A percentile compares a stretch with the other conserved stretches of the same genome.
Conservation (phyloP, 2,888 invertebrate genomes). For the Argyresthia albistria region DNA sequence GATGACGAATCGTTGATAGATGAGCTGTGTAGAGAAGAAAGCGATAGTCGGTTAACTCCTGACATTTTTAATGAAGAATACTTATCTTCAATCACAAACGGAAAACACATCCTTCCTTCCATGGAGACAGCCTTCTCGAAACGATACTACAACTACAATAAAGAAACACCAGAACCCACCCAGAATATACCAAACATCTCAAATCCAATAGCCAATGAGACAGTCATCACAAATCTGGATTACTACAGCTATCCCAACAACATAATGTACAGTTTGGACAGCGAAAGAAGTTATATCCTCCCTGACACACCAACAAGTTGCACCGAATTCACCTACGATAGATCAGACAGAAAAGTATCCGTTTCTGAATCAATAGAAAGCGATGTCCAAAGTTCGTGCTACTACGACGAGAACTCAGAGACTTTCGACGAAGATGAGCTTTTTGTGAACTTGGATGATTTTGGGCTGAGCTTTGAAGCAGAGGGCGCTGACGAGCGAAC, state of each 20-base stretch:
- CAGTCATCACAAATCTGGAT: slow-evolving; percentile 45
- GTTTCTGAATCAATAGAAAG: slow-evolving; percentile 59
- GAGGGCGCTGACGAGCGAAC: slow-evolving; percentile 14
- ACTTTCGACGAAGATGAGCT: slow-evolving; percentile 60
- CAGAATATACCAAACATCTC: slow-evolving; percentile 18
- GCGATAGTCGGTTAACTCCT: slow-evolving; percentile 44
- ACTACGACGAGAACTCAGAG: slow-evolving; percentile 58
- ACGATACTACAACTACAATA: slow-evolving; percentile 40
- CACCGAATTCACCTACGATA: slow-evolving; percentile 50
- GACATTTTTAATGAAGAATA: slow-evolving; percentile 50
- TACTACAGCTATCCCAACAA: slow-evolving; percentile 65
- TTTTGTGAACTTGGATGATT: slow-evolving; percentile 59
- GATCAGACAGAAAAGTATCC: slow-evolving; percentile 46
- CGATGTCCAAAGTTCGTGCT: slow-evolving; percentile 51
- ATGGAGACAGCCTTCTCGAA: slow-evolving; percentile 63
- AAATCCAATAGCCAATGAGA: slow-evolving; percentile 7
- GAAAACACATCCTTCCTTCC: slow-evolving; percentile 48
- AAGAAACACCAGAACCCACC: slow-evolving; percentile 21
- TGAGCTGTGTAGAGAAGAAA: slow-evolving; percentile 59
- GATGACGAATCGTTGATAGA: slow-evolving; percentile 63
- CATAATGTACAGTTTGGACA: slow-evolving; percentile 49
- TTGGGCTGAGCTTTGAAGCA: slow-evolving; percentile 47
- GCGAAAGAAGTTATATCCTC: slow-evolving; percentile 41
- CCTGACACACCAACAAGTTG: slow-evolving; percentile 62
- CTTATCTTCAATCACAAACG: slow-evolving; percentile 30